Evolutionary conservation across 2,797 vertebrate genomes (phyloP).

Genomic region (Brachyalestes nurse): DNA sequence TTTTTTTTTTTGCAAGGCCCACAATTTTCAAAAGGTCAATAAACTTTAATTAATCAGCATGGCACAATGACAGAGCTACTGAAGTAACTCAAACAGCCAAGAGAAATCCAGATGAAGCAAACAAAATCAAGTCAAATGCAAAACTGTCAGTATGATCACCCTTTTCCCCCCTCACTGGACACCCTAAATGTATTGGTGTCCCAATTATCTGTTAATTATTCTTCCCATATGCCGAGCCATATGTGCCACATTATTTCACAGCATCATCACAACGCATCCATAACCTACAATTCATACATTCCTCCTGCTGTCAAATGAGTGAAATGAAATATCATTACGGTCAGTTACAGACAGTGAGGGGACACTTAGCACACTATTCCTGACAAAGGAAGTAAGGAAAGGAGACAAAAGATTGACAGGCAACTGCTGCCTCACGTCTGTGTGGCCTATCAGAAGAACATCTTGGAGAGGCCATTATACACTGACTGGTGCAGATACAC

Average conservation of each 20-base stretch:
- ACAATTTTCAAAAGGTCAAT: not conserved
- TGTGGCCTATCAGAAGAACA: not conserved
- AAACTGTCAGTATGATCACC: not conserved
- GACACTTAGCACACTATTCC: slow-evolving; percentile 2
- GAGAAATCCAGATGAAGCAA: no score
- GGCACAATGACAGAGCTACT: not conserved
- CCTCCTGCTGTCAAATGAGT: not conserved
- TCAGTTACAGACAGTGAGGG: slow-evolving; percentile 33
- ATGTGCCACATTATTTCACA: not conserved
- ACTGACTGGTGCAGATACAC: not conserved
- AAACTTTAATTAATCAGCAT: not conserved
- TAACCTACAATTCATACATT: slow-evolving; percentile 25
- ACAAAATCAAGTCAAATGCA: not conserved
- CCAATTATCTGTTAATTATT: not conserved
- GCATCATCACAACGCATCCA: not conserved
- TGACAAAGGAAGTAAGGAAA: not conserved
- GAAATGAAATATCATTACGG: slow-evolving; percentile 29
- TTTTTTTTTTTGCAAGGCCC: no score
- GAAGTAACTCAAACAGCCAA: no score
- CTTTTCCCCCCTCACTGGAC: no score
- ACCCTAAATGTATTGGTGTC: not conserved
- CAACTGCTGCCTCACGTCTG: not conserved
- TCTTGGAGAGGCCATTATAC: not conserved
- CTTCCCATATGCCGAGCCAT: not conserved
- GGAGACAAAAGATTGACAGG: no score